These are phyloP conservation scores for Lasioglossum calceatum DNA, from an alignment of 2,888 invertebrate species.

Conservation along the genomic window DNA sequence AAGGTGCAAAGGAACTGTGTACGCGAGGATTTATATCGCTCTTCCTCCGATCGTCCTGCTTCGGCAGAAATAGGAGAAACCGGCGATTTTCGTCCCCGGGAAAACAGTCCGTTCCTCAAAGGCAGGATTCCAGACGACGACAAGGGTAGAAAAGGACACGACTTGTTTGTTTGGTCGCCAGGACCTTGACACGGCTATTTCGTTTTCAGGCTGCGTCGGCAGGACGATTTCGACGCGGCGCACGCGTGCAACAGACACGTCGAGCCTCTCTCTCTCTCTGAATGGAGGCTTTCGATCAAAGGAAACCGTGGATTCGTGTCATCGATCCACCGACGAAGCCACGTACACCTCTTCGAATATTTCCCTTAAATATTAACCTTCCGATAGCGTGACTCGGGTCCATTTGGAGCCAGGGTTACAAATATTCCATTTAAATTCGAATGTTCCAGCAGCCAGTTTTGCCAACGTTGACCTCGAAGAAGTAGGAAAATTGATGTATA, in stretches of 20 bases:
- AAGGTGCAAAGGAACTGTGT: background rate
- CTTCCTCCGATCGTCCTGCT: background rate
- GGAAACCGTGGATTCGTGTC: background rate
- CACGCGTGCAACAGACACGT: background rate
- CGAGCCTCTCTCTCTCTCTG: background rate
- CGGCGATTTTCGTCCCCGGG: conserved; percentile 16
- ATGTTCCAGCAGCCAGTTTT: background rate
- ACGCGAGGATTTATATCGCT: conserved; percentile 37
- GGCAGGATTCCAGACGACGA: background rate
- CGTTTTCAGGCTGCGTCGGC: conserved; percentile 50
- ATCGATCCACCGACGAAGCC: background rate
- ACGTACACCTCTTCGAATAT: background rate
- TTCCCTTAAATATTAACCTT: background rate
- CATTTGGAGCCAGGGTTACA: background rate
- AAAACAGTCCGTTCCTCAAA: background rate
- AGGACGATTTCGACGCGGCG: conserved; percentile 28
- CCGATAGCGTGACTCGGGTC: background rate
- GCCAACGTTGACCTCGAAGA: background rate
- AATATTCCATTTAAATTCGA: conserved; percentile 1
- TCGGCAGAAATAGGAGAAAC: background rate
- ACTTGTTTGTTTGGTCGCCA: conserved; percentile 52
- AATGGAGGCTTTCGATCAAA: conserved; percentile 18
- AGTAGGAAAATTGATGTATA: background rate
- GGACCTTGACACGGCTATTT: conserved; percentile 54
- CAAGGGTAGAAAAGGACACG: conserved; percentile 18